Percentiles rank a stretch among this genome's conserved stretches.
Evolutionary conservation across 1,140 invertebrate genomes (phyloP).

Genomic region (Lerema accius): DNA sequence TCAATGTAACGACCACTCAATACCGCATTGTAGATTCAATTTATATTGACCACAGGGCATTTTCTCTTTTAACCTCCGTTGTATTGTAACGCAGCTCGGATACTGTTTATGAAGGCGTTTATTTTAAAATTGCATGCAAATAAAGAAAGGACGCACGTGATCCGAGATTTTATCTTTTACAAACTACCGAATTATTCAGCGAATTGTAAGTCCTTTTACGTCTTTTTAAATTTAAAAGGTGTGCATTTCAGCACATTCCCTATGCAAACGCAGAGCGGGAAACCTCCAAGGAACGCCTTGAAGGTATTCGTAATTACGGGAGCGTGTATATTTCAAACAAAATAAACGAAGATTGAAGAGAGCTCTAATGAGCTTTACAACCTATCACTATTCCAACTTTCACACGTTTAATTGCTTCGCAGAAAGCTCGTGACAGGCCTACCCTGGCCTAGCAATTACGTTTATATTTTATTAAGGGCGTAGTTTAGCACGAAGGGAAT

Average conservation of each 20-base stretch:
- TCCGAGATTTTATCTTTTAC: conserved; percentile 31
- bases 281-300: conserved; percentile 19
- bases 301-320: conserved; percentile 15
- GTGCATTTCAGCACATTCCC: conserved; percentile 9
- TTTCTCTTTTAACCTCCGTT: conserved; percentile 50
- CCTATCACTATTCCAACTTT: conserved; percentile 33
- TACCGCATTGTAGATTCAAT: conserved; percentile 70
- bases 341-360: conserved; percentile 17
- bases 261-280: conserved; percentile 1
- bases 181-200: conserved; percentile 33
- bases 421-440: conserved; percentile 29
- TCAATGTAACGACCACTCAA: conserved; percentile 70
- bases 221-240: conserved; percentile 7
- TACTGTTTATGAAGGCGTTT: conserved; percentile 56
- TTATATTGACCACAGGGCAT: conserved; percentile 73
- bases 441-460: conserved; percentile 31
- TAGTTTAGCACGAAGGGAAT: conserved; percentile 41
- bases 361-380: conserved; percentile 26
- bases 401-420: conserved; percentile 33
- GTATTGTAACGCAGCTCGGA: conserved; percentile 33
- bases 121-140: conserved; percentile 55
- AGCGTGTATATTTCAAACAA: conserved; percentile 26
- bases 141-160: conserved; percentile 37
- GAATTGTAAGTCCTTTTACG: conserved; percentile 9
- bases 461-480: conserved; percentile 35